phyloP scores from a whole-genome alignment of 2,888 invertebrate genomes.

The Pachliopta kotzebuea region DNA sequence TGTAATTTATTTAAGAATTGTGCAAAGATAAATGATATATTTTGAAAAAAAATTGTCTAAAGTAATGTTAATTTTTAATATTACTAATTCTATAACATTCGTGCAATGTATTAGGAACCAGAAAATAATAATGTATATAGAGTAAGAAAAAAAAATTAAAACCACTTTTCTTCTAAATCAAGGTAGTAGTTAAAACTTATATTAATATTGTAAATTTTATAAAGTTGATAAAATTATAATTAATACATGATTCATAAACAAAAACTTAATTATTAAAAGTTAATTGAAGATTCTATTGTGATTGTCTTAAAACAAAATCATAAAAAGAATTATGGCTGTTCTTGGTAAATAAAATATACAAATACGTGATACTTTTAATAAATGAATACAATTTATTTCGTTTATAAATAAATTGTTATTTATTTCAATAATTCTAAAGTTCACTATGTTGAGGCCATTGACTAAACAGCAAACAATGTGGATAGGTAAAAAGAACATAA shows the following conservation, averaged over 20 bases:
- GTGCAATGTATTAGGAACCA: neutral
- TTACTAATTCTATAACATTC: neutral
- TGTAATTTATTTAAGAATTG: neutral
- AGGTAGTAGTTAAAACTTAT: too few species aligned
- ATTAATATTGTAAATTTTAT: too few species aligned
- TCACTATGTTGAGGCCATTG: neutral
- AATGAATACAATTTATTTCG: neutral
- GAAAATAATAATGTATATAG: neutral
- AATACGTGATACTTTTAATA: neutral
- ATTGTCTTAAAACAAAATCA: neutral
- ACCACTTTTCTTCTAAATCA: neutral
- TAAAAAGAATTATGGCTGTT: neutral
- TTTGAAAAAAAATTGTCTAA: neutral
- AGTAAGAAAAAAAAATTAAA: neutral
- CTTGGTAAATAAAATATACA: neutral
- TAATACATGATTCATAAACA: too few species aligned
- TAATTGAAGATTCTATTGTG: too few species aligned
- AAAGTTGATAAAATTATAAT: too few species aligned
- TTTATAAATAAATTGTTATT: neutral
- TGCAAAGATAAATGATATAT: neutral
- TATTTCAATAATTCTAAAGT: neutral
- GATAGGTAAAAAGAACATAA: conserved; percentile 20
- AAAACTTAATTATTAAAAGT: too few species aligned
- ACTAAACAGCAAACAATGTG: conserved; percentile 6
- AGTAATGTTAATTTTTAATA: neutral